phyloP scores from a whole-genome alignment of 2,888 invertebrate genomes.

The Ferrisia virgata region DNA sequence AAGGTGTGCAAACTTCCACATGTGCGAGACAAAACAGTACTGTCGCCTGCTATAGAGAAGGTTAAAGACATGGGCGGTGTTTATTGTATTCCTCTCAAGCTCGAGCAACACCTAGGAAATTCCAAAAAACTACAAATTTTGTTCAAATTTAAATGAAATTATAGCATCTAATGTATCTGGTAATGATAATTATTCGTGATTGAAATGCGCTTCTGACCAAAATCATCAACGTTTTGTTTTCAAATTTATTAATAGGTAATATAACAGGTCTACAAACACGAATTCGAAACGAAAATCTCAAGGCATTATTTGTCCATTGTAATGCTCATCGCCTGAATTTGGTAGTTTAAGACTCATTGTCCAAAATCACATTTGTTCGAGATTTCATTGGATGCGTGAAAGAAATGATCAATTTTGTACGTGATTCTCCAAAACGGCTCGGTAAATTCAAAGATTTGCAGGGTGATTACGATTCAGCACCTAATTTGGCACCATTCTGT shows the following conservation, averaged over 20 bases:
- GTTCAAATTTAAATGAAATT: too few species aligned
- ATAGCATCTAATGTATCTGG: not conserved
- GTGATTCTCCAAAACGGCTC: not conserved
- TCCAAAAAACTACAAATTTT: too few species aligned
- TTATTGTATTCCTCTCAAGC: too few species aligned
- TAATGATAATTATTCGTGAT: not conserved
- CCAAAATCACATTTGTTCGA: not conserved
- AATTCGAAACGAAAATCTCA: not conserved
- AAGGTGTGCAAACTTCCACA: too few species aligned
- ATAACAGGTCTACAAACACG: not conserved
- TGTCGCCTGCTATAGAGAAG: too few species aligned
- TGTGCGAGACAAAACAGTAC: too few species aligned
- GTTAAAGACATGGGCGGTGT: too few species aligned
- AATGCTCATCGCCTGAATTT: not conserved
- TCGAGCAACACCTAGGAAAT: too few species aligned
- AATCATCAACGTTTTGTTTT: constrained; percentile 1
- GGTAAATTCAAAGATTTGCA: constrained; percentile 7
- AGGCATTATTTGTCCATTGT: not conserved
- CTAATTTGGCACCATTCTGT: not conserved
- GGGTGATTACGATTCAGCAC: not conserved
- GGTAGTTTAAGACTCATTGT: not conserved
- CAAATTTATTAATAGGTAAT: not conserved
- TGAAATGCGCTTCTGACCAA: not conserved
- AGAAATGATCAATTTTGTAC: constrained; percentile 2
- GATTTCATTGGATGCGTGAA: constrained; percentile 1